Base-by-base conservation (phyloP, 1,140 invertebrate species). In the Calliphora vicina region DNA sequence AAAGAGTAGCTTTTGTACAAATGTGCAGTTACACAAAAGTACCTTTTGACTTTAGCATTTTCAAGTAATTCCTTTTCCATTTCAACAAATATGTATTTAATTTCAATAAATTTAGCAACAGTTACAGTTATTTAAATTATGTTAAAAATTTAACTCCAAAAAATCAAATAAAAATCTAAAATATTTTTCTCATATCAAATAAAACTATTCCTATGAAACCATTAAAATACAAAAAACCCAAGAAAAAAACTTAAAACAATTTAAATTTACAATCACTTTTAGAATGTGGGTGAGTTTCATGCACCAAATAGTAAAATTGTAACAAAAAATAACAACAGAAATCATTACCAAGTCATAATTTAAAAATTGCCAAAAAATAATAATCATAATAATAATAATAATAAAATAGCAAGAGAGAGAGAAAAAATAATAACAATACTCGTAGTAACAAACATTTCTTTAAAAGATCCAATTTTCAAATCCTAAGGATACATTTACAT, bases 401-500 rank as follows among this genome's bases (percentile, higher is more conserved):
- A 57, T 17, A 57, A 57, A 57, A 57, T 15, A 57, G 6, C 50
- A 57, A 57, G 2, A 1, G 13, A 10, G n/a, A n/a, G n/a, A n/a
- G n/a, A 57, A 57, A n/a, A 5, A 57, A 57, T 17, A 35, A 35
- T 35, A 35, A 35, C 35, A 35, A 35, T 35, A 2, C 35, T 1
- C n/a, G n/a, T n/a, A n/a, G 4, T 27, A 29, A 26, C 6, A 73
- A 12, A 73, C 12, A 73, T 73, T 27, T 13, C 25, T 26, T 73
- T 73, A 73, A 35, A 35, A 23, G 25, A 73, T 10, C 71, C 71
- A 73, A 73, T 73, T 73, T 50, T 73, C 71, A 73, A 73, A 9
- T 76, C 73, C 73, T 76, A 42, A 76, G 73, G 73, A 76, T 76
- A 76, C 29, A 76, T 76, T 76, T 76, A 29, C 73, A 76, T 76